phyloP scores from a whole-genome alignment of 1,140 invertebrate genomes.

The Tetragonula clypearis region DNA sequence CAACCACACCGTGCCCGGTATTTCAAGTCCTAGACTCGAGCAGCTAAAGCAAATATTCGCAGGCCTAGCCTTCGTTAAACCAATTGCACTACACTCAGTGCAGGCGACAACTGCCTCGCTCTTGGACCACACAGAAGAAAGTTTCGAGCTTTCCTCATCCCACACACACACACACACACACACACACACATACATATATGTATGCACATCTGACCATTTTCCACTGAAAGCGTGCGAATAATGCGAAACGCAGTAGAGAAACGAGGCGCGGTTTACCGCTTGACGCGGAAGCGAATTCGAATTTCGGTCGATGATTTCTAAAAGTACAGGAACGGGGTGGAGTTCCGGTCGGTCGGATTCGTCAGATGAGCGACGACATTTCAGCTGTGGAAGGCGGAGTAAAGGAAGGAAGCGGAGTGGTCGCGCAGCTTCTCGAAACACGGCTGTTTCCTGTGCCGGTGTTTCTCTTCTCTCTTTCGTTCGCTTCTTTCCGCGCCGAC shows the following conservation, averaged over 20 bases:
- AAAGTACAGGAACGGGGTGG: slow-evolving; percentile 7
- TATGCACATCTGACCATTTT: not conserved
- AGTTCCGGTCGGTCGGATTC: slow-evolving; percentile 28
- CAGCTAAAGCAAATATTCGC: too few relatives aligned
- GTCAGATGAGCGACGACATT: slow-evolving; percentile 31
- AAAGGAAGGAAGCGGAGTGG: slow-evolving; percentile 39
- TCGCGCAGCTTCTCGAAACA: slow-evolving; percentile 33
- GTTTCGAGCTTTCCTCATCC: too few relatives aligned
- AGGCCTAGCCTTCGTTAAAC: too few relatives aligned
- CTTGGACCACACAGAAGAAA: too few relatives aligned
- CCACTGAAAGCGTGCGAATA: not conserved
- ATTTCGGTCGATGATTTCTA: slow-evolving; percentile 27
- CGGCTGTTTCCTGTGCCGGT: slow-evolving; percentile 31
- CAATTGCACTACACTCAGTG: too few relatives aligned
- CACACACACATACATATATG: too few relatives aligned
- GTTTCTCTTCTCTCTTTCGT: not conserved
- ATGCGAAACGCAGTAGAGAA: not conserved
- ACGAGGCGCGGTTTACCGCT: not conserved
- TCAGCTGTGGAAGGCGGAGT: slow-evolving; percentile 24
- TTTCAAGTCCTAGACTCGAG: too few relatives aligned
- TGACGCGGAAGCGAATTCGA: slow-evolving; percentile 10
- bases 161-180: too few relatives aligned
- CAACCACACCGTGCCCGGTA: too few relatives aligned
- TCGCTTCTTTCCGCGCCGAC: slow-evolving; percentile 5
- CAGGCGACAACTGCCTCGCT: too few relatives aligned